A percentile compares a stretch with the other conserved stretches of the same genome.
These are phyloP conservation scores for Lepilemur ruficaudatus DNA, from an alignment of 2,797 vertebrate genomes.

Conservation along the genomic window DNA sequence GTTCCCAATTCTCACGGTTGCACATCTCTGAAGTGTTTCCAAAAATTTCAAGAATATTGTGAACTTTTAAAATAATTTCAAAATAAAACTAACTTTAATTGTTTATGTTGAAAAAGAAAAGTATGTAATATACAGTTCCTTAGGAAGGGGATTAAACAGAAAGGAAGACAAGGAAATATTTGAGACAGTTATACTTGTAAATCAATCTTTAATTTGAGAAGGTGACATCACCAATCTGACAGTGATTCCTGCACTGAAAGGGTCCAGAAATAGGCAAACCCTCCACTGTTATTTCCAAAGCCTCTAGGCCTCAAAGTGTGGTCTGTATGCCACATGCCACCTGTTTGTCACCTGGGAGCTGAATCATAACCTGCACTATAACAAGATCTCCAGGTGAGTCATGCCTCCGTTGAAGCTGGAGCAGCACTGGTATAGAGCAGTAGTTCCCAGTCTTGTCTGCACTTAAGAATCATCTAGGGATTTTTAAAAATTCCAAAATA, in stretches of 20 bases:
- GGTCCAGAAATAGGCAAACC: neutral
- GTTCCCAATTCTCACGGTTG: neutral
- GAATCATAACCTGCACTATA: neutral
- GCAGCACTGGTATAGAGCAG: neutral
- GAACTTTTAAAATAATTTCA: neutral
- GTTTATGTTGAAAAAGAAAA: slow-evolving; percentile 26
- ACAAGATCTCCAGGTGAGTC: neutral
- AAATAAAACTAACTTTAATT: slow-evolving; percentile 16
- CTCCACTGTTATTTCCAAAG: neutral
- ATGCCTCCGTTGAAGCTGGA: neutral
- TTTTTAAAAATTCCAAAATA: neutral
- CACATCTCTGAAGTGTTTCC: neutral
- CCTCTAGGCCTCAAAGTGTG: neutral
- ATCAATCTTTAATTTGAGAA: slow-evolving; percentile 10
- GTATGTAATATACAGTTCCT: neutral
- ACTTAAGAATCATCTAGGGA: neutral
- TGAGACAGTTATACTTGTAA: neutral
- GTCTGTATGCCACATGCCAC: neutral
- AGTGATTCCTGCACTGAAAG: neutral
- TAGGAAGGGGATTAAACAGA: neutral
- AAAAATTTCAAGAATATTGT: neutral
- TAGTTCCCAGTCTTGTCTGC: neutral
- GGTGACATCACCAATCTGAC: neutral
- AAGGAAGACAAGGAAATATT: neutral
- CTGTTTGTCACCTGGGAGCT: neutral